Base-by-base conservation (phyloP, 2,888 invertebrate species). In the Nephrocerus scutellatus region DNA sequence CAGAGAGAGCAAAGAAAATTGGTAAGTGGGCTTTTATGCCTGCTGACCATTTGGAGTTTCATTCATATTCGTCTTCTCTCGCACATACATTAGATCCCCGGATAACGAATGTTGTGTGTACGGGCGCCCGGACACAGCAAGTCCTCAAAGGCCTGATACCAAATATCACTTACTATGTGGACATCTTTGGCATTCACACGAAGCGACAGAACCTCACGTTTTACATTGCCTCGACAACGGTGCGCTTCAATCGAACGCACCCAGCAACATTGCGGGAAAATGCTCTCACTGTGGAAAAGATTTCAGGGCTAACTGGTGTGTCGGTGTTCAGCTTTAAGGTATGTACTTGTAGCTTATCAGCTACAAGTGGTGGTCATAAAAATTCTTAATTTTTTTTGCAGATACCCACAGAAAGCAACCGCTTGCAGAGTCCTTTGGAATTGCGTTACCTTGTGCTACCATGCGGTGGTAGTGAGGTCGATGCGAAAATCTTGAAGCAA, bases 291-390 rank as follows among this genome's bases (percentile, higher is more conserved):
- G 68, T 68, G 41, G 70, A 72, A 3, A 73, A 73, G 55, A 63
- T 77, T 31, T 68, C 68, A 5, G 71, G 71, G 19, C 55, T 72
- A 36, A 72, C 72, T 46, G 74, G 74, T 16, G 71, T 70, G 33
- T 72, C 72, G 13, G 68, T 72, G 23, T 75, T 74, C 49, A 71
- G 72, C 52, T 76, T 70, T 53, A 77, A 76, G 70, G 75, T 75
- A 59, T 38, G 45, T 10, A 14, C 13, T 19, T 33, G 8, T 16
- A 28, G 12, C 16, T 30, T 21, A 7, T 12, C 9, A n/a, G 1
- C 30, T 28, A 10, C 15, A 14, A n/a, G 14, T 6, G n/a, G n/a
- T n/a, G n/a, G n/a, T n/a, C n/a, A n/a, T n/a, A n/a, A n/a, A n/a
- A n/a, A n/a, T n/a, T n/a, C n/a, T n/a, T n/a, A n/a, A n/a, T n/a